phyloP scores from a whole-genome alignment of 2,888 invertebrate genomes.

The Brachyopa scutellaris region DNA sequence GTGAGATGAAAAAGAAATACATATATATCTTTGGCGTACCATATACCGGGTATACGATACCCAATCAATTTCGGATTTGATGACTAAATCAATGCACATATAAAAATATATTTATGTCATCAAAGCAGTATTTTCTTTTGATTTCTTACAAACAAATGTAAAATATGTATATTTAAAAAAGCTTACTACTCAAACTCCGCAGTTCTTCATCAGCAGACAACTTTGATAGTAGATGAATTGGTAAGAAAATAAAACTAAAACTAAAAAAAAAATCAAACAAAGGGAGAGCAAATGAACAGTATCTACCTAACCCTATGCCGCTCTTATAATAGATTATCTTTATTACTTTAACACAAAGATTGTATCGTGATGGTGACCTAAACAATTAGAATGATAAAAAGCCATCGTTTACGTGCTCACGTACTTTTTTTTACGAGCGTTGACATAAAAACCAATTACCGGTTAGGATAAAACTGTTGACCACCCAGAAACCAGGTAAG shows the following conservation, averaged over 20 bases:
- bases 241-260: too few relatives aligned
- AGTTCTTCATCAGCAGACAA: too few relatives aligned
- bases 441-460: conserved; percentile 21
- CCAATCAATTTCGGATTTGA: conserved; percentile 15
- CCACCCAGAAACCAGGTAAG: neutral
- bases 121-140: neutral
- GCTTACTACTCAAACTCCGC: too few relatives aligned
- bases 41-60: too few relatives aligned
- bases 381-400: conserved; percentile 31
- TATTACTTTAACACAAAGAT: conserved; percentile 30
- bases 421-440: conserved; percentile 3
- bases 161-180: too few relatives aligned
- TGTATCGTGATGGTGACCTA: conserved; percentile 14
- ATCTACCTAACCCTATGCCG: too few relatives aligned
- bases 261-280: too few relatives aligned
- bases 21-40: too few relatives aligned
- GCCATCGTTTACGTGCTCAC: conserved; percentile 9
- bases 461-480: neutral
- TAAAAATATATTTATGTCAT: too few relatives aligned
- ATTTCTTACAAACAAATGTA: too few relatives aligned
- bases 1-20: conserved; percentile 7
- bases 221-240: too few relatives aligned
- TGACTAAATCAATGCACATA: neutral
- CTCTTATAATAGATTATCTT: conserved; percentile 13
- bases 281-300: too few relatives aligned